These are phyloP conservation scores for Falco novaeseelandiae DNA, from an alignment of 2,797 vertebrate genomes.

Conservation along the genomic window DNA sequence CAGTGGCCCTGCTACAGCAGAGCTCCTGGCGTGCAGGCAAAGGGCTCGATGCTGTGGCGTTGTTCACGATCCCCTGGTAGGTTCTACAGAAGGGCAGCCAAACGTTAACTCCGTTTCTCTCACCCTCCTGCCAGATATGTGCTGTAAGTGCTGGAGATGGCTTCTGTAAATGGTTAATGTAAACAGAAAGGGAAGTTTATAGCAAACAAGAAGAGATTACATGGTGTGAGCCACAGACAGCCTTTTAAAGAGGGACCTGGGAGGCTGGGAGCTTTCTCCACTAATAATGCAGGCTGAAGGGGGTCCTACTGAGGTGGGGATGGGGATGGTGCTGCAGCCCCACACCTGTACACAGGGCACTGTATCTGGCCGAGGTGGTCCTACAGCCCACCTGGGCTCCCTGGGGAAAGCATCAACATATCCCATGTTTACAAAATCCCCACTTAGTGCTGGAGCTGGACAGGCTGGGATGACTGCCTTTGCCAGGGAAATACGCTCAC, in stretches of 20 bases:
- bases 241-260: not conserved
- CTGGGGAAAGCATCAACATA: not conserved
- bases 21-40: not conserved
- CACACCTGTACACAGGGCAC: not conserved
- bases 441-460: not conserved
- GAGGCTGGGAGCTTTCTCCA: not conserved
- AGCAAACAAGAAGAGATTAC: not conserved
- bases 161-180: not conserved
- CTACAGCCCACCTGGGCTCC: not conserved
- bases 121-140: not conserved
- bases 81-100: not conserved
- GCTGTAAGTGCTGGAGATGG: not conserved
- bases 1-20: not conserved
- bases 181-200: not conserved
- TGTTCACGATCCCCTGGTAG: not conserved
- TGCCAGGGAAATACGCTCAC: not conserved
- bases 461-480: not conserved
- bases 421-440: not conserved
- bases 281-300: not conserved
- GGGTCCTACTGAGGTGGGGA: not conserved
- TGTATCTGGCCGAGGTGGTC: not conserved
- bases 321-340: not conserved
- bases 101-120: accelerated
- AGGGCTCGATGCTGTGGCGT: not conserved
- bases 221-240: not conserved